Evolutionary conservation across 2,797 vertebrate genomes (phyloP).

Genomic region (Chelmon rostratus): DNA sequence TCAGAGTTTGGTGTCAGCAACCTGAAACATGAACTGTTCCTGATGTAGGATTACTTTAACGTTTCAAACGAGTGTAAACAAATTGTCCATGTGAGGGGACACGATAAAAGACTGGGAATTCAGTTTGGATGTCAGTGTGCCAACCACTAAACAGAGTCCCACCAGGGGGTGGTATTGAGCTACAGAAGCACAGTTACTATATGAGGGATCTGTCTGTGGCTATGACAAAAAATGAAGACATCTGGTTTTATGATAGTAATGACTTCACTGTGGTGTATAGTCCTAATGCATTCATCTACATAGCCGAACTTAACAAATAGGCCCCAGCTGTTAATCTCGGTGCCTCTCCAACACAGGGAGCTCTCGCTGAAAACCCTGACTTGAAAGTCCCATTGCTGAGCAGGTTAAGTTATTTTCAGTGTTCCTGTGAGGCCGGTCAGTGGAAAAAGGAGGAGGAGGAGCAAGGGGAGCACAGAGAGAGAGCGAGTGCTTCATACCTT

Average conservation of each 20-base stretch:
- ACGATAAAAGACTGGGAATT: constrained; percentile 70
- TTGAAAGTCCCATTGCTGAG: constrained; percentile 85
- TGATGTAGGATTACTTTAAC: constrained; percentile 57
- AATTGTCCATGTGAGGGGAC: constrained; percentile 68
- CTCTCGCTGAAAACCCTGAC: constrained; percentile 77
- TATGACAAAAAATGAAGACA: constrained; percentile 79
- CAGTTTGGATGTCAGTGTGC: constrained; percentile 77
- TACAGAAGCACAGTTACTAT: constrained; percentile 69
- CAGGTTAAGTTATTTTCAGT: constrained; percentile 88
- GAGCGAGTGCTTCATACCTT: constrained; percentile 65
- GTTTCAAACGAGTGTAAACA: constrained; percentile 65
- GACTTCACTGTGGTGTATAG: constrained; percentile 75
- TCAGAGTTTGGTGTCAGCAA: constrained; percentile 52
- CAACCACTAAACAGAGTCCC: constrained; percentile 77
- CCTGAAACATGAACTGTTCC: constrained; percentile 55
- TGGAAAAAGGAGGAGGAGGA: constrained; percentile 65
- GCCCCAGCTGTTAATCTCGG: constrained; percentile 52
- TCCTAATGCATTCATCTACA: constrained; percentile 71
- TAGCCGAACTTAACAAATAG: constrained; percentile 61
- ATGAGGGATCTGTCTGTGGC: constrained; percentile 70
- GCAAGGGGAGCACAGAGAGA: constrained; percentile 39
- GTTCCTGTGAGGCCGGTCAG: constrained; percentile 85
- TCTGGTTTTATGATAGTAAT: constrained; percentile 82
- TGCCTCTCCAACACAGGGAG: constrained; percentile 62
- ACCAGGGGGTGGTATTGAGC: constrained; percentile 96